These are phyloP conservation scores for Anisognathus igniventris DNA, from an alignment of 2,797 vertebrate species.

Conservation along the genomic window DNA sequence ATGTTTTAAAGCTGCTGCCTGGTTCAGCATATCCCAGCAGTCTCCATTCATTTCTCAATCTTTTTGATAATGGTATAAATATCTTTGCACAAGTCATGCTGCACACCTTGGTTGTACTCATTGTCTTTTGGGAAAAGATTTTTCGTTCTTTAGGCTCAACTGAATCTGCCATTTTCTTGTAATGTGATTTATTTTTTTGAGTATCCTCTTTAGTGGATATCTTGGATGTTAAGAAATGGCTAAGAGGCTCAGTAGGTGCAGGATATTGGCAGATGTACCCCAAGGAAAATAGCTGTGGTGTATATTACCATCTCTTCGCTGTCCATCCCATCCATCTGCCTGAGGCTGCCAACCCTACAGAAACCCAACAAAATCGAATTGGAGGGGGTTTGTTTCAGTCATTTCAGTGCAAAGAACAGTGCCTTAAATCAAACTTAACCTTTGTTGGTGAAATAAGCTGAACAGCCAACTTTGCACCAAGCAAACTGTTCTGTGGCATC, in stretches of 20 bases:
- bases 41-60: neutral
- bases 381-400: neutral
- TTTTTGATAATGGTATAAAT: neutral
- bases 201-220: neutral
- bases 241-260: neutral
- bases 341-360: neutral
- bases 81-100: neutral
- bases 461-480: fast-evolving
- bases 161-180: neutral
- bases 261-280: neutral
- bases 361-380: neutral
- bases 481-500: neutral
- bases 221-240: neutral
- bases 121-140: neutral
- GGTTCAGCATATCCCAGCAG: neutral
- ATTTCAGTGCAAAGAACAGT: neutral
- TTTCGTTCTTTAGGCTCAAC: neutral
- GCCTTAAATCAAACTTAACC: neutral
- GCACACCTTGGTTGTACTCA: neutral
- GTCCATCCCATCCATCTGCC: neutral
- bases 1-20: neutral
- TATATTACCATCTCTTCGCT: neutral
- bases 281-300: neutral
- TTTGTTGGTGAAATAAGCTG: neutral
- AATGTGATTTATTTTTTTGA: neutral